Base-by-base conservation (phyloP, 2,888 invertebrate species). In the Reticulitermes lucifugus region DNA sequence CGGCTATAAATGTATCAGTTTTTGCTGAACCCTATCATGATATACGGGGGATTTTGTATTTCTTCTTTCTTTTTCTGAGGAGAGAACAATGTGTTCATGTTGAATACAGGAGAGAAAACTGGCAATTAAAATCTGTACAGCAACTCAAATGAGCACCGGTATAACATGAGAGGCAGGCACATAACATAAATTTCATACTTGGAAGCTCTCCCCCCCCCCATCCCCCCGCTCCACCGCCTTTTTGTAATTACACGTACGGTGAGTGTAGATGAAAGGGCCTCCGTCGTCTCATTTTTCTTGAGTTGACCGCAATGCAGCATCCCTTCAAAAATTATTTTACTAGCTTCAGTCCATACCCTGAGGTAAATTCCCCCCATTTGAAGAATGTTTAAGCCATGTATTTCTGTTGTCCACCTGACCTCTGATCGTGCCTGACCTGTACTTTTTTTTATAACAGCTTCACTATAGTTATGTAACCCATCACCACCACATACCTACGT, bases 231-330 rank as follows among this genome's bases (percentile, higher is more conserved):
- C 35, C 35, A 3, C 79, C 51, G 55, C 59, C 22, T 22, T 18
- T 55, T 35, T 55, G 60, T 80, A 80, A 80, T 80, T 80, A 80
- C 80, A 80, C 60, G 80, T 51, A 80, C 60, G 55, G 80, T 59
- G 59, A 59, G 80, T 35, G 22, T 60, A 80, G 80, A 80, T 80
- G 80, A 80, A 80, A 80, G 80, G 80, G 35, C 3, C 18, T 21
- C 41, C 73, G 73, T 41, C 73, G 4, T 35, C 35, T 41, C 73
- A 73, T 73, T 73, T 41, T 73, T 73, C 73, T 73, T 73, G 35
- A 73, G 35, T 21, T 29, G 41, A 73, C 73, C 73, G 35, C 73
- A 65, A 65, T n/a, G 25, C 25, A 65, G 65, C 65, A 22, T 60
- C 21, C 60, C 21, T 60, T 60, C 6, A 22, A 60, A 60, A 60